Evolutionary conservation across 2,888 invertebrate species (phyloP), one percentile per base, ranked within the genome.

Genomic region (Barypeithes pellucidus): DNA sequence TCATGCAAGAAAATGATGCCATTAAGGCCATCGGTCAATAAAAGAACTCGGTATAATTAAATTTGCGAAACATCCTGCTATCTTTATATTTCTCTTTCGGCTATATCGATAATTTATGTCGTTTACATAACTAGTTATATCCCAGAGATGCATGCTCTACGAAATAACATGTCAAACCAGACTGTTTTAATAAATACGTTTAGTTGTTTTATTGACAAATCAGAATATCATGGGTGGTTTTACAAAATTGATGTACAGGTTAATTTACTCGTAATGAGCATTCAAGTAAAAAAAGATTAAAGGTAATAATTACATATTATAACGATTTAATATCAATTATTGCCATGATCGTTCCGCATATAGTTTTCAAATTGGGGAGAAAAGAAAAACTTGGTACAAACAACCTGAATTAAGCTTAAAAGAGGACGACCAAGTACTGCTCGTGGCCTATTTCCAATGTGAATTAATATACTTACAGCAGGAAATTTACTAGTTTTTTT

Each of bases 121-220:
- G 66, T 71, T 66, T 71, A 71, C 65, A 71, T 66, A 65, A 71
- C 71, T 65, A 36, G 68, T 68, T 52, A 61, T 39, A 52, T 68
- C 61, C 39, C 39, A 12, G 50, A 47, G 47, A 50, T 36, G 36
- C 12, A 50, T 36, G 36, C 12, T 54, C 29, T 50, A 20, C 16
- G 18, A 57, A 50, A 16, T 62, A 69, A 62, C 69, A 69, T 62
- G 54, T 62, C 54, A 69, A 39, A 24, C 69, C 39, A 62, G 62
- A 52, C 14, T 61, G 52, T 69, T 62, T 47, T 16, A 45, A 33
- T 47, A 29, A 47, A 61, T 61, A 45, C 45, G 24, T 41, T 57
- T 57, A 5, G 5, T 20, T 41, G 2, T 60, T 60, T 61, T 61
- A 61, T 36, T 12, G 18, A 52, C 62, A 69, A 54, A 60, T 47